Evolutionary conservation across 2,797 vertebrate genomes (phyloP), one percentile per base, ranked within the genome.

Genomic region (Oryzias sinensis): DNA sequence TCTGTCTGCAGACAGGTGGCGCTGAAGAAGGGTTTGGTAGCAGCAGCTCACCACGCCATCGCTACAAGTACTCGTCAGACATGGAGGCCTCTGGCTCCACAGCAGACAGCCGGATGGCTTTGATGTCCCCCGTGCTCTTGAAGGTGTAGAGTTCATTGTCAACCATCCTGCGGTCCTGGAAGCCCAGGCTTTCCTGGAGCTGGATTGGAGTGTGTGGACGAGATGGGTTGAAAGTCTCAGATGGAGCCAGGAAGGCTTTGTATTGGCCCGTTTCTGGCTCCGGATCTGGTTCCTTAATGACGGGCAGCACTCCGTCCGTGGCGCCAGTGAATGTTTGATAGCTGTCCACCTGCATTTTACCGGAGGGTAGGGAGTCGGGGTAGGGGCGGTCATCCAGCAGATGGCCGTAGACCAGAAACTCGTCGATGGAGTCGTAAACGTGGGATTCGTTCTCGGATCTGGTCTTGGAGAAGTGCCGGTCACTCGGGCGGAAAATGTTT

Each of bases 341-440:
- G 4, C 93, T 84, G 43, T 96, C 95, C 22, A 91, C 79, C 77
- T 91, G 93, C 1, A 89, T 85, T 14, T 41, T 73, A 80, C 69
- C 90, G 0, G 68, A 4, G 33, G 33, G 66, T 2, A 74, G 2
- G 27, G 51, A 64, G 49, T 79, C 72, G 0, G 50, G 4, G 6
- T 83, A 89, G n/a, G 55, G 75, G 17, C 87, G 64, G 22, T 90
- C 80, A 5, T 80, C 77, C 55, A 94, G 83, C 59, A 96, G 86
- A 64, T 95, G 91, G 6, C 93, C 87, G 1, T 97, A 98, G 5
- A 94, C 87, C 90, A 94, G 86, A 3, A 83, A 83, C 1, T 98
- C 96, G 0, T 98, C 96, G 6, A 98, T 98, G 69, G 93, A 91
- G 0, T 88, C 92, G 8, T 98, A 98, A 52, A 97, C 83, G 2